Evolutionary conservation across 2,888 invertebrate species (phyloP).

Genomic region (Polylopha cassiicola): DNA sequence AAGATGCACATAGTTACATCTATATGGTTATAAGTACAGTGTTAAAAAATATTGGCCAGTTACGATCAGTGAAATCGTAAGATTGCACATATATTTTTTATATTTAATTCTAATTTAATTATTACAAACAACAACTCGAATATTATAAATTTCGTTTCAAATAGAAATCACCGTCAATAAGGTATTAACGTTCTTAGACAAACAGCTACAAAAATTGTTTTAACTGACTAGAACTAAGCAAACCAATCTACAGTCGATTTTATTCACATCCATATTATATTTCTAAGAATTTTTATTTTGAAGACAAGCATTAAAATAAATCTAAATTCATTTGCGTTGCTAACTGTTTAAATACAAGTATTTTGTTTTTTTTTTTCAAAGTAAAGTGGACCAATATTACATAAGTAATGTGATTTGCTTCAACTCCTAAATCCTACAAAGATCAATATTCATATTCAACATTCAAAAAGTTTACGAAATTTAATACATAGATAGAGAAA

Average conservation of each 20-base stretch:
- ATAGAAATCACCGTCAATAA: constrained; percentile 47
- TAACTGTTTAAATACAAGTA: constrained; percentile 4
- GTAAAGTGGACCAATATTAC: constrained; percentile 24
- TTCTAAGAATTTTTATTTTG: constrained; percentile 8
- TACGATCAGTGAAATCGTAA: constrained; percentile 40
- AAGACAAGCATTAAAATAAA: constrained; percentile 11
- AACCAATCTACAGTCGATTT: constrained; percentile 16
- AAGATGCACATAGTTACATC: constrained; percentile 34
- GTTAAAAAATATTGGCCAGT: constrained; percentile 45
- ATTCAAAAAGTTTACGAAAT: constrained; percentile 44
- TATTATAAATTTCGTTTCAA: constrained; percentile 54
- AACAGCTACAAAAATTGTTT: constrained; percentile 18
- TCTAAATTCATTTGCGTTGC: constrained; percentile 8
- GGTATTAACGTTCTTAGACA: constrained; percentile 26
- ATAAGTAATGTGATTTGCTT: constrained; percentile 3
- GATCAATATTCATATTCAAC: constrained; percentile 41
- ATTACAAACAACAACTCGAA: constrained; percentile 51
- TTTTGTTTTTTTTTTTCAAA: constrained; percentile 12
- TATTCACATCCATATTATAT: constrained; percentile 12
- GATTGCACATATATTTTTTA: constrained; percentile 42
- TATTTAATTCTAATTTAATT: constrained; percentile 37
- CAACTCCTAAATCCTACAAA: constrained; percentile 31
- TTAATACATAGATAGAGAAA: constrained; percentile 45
- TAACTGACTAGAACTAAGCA: constrained; percentile 17
- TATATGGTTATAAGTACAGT: constrained; percentile 35